phyloP scores from a whole-genome alignment of 92 coral and sea anemone species.

The Siderastrea siderea region DNA sequence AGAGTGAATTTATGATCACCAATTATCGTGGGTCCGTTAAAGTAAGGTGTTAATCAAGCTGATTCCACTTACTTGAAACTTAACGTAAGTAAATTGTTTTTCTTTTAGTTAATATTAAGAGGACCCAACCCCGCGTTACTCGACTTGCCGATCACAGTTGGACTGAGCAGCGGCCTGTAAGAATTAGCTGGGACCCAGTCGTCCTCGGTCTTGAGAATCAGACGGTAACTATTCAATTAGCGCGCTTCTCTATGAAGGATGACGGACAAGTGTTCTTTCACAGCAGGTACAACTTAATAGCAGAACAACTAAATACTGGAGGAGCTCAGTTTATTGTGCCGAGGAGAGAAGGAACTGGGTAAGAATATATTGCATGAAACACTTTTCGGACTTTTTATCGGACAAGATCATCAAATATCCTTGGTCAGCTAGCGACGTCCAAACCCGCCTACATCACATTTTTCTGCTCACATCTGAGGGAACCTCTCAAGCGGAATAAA shows the following conservation, averaged over 20 bases:
- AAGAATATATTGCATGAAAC: not conserved
- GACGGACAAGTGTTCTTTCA: constrained; percentile 15
- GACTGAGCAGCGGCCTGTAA: not conserved
- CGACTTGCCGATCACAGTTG: constrained; percentile 2
- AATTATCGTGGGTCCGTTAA: no score
- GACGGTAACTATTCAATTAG: constrained; percentile 27
- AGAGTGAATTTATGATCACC: no score
- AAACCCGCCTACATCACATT: no score
- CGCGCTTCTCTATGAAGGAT: constrained; percentile 22
- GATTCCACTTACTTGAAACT: no score
- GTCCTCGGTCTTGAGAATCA: constrained; percentile 26
- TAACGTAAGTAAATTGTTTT: not conserved
- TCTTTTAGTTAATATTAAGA: constrained; percentile 13
- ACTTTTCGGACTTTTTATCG: no score
- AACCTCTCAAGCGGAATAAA: no score
- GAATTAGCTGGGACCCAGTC: constrained; percentile 18
- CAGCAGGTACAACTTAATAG: constrained; percentile 17
- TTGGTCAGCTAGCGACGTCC: no score
- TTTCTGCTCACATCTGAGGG: no score
- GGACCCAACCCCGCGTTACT: constrained; percentile 3
- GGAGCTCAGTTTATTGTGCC: constrained; percentile 33
- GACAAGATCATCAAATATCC: not conserved
- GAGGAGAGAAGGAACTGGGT: constrained; percentile 50
- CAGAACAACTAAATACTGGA: constrained; percentile 31
- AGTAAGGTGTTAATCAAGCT: no score